Percentiles rank a stretch among this genome's conserved stretches.
Conservation (phyloP, 2,113 vertebrate species). For the Canis aureus region DNA sequence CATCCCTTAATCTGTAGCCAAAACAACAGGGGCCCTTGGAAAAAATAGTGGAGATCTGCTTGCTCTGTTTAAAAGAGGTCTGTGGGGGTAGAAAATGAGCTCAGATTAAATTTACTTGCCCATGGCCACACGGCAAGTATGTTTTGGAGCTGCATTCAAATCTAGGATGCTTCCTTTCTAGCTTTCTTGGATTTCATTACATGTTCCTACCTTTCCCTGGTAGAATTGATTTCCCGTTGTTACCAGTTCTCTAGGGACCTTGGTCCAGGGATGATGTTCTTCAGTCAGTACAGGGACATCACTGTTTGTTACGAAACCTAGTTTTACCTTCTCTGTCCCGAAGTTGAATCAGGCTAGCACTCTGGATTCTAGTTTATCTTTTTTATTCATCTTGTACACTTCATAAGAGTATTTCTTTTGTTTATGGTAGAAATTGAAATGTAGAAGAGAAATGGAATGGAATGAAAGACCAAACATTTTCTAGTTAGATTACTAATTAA, state of each 20-base stretch:
- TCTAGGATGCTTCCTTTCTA: neutral
- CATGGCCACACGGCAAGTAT: neutral
- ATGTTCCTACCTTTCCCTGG: neutral
- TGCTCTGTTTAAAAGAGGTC: neutral
- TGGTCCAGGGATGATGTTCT: neutral
- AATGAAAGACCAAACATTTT: slow-evolving; percentile 32
- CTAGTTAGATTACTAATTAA: neutral
- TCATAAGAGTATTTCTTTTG: neutral
- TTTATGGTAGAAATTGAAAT: slow-evolving; percentile 2
- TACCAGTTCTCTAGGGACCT: neutral
- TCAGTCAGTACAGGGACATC: neutral
- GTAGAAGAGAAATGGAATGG: neutral
- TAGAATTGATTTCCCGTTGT: neutral
- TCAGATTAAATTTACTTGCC: neutral
- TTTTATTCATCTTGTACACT: neutral
- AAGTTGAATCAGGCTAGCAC: neutral
- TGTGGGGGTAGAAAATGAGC: neutral
- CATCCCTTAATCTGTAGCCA: neutral
- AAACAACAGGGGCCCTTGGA: neutral
- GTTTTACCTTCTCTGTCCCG: neutral
- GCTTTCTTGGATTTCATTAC: neutral
- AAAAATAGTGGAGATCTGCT: neutral
- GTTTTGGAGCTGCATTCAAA: neutral
- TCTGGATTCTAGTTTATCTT: neutral
- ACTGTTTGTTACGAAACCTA: neutral